Base-by-base conservation (phyloP, 2,113 vertebrate species). In the Lampris megalopsis region DNA sequence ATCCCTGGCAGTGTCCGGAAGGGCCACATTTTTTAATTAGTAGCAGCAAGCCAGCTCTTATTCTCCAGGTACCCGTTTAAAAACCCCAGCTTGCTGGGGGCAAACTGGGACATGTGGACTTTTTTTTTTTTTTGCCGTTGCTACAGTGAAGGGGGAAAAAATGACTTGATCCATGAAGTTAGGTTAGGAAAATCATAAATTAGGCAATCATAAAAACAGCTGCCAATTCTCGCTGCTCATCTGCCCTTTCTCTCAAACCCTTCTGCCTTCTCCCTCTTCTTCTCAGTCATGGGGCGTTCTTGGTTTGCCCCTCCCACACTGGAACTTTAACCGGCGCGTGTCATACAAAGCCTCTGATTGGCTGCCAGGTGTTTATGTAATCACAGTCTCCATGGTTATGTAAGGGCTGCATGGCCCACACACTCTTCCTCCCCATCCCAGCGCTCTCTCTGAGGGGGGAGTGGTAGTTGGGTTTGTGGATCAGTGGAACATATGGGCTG, bases 401-500 rank as follows among this genome's bases (percentile, higher is more conserved):
- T 90, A 94, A 94, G 58, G 1, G 45, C 79, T 79, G 82, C 90
- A 86, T 91, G 89, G 73, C 82, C 61, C 73, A 68, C 75, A 82
- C 83, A 80, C 73, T 71, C 36, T 37, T 53, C 65, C 61, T 11
- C 72, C 82, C 60, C 73, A 56, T 82, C 63, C 71, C 81, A 71
- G 67, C 0, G 37, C 79, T 86, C 76, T 59, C 65, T 71, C 72
- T 83, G 79, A 50, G 68, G 73, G 84, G 86, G 84, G 53, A 58
- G 81, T 73, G 65, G 0, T 72, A 68, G 77, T 65, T 24, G 53
- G 72, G 83, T 91, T 93, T 91, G 80, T 93, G 83, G 91, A 91
- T 88, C 92, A 93, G 79, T 94, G 80, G 91, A 91, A 88, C 91
- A 90, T 89, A 68, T 82, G 73, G 84, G 83, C 86, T 85, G 71